Base-by-base conservation (phyloP, 2,888 invertebrate genomes). In the Apodemia duryi region DNA sequence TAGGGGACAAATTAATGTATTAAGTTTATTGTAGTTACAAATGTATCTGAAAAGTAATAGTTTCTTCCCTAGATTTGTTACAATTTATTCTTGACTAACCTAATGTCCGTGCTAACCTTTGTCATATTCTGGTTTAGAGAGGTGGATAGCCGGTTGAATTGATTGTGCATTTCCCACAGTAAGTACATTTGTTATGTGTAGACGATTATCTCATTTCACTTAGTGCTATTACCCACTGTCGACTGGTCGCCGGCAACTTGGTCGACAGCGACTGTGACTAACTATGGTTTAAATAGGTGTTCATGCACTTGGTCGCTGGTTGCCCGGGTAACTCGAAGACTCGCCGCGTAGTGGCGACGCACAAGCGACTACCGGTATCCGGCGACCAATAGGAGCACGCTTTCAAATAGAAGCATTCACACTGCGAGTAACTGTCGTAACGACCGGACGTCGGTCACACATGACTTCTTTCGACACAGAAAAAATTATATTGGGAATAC, bases 271-370 rank as follows among this genome's bases (percentile, higher is more conserved):
- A 62, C 62, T 62, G 62, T 29, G 29, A 43, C 46, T 62, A 29
- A 46, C 46, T 62, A 38, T 62, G 29, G 62, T 62, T 62, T 62
- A 46, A 4, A 62, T 28, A 46, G 46, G 43, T 43, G 46, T 29
- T 62, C 46, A 38, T 29, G 62, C 62, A 29, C 46, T 28, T 29
- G 28, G 62, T 62, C 43, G 32, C 9, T 6, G 13, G 62, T 46
- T 10, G 29, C 43, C 46, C 62, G 4, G 62, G n/a, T 10, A 46
- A 62, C 62, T 62, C 62, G 28, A 29, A 46, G 43, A 62, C 62
- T 62, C 62, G 28, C 46, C 62, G 43, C 43, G 46, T 62, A 29
- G 43, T 62, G 28, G 62, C 62, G 62, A 62, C 46, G 32, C 13
- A 46, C 46, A 13, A n/a, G 62, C 46, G 38, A 46, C 46, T 62